These are phyloP conservation scores for Rhegmatorhina hoffmannsi DNA, from an alignment of 2,113 vertebrate species.

Conservation along the genomic window DNA sequence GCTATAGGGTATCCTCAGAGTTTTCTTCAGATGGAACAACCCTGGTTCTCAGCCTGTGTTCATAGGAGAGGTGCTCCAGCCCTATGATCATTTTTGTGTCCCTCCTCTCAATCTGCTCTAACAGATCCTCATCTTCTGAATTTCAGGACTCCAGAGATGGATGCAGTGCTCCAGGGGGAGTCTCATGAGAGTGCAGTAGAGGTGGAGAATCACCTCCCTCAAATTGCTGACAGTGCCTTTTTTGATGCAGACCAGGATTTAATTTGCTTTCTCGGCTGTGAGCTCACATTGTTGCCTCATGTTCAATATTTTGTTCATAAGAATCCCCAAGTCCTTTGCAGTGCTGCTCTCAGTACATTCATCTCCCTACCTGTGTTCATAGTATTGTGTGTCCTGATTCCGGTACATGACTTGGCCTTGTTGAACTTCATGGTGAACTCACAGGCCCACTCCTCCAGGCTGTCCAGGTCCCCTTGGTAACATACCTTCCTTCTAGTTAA, in stretches of 20 bases:
- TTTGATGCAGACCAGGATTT: neutral
- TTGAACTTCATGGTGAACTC: neutral
- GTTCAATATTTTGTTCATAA: neutral
- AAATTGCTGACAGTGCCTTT: neutral
- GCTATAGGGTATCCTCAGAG: neutral
- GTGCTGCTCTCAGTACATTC: neutral
- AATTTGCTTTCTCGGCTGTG: neutral
- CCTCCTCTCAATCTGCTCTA: neutral
- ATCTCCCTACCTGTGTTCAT: neutral
- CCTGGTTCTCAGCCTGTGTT: neutral
- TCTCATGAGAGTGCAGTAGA: neutral
- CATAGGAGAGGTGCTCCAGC: neutral
- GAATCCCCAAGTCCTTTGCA: neutral
- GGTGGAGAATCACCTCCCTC: neutral
- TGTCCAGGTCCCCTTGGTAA: neutral
- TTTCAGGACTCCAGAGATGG: neutral
- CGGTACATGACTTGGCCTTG: neutral
- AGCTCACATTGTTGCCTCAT: neutral
- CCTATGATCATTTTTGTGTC: neutral
- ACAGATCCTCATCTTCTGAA: neutral
- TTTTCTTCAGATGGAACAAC: neutral
- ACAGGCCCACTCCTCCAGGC: neutral
- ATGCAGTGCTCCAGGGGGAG: neutral
- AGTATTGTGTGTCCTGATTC: neutral
- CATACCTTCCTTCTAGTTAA: neutral